Evolutionary conservation across 2,888 invertebrate genomes (phyloP).

Genomic region (Didymodactylos carnosus): DNA sequence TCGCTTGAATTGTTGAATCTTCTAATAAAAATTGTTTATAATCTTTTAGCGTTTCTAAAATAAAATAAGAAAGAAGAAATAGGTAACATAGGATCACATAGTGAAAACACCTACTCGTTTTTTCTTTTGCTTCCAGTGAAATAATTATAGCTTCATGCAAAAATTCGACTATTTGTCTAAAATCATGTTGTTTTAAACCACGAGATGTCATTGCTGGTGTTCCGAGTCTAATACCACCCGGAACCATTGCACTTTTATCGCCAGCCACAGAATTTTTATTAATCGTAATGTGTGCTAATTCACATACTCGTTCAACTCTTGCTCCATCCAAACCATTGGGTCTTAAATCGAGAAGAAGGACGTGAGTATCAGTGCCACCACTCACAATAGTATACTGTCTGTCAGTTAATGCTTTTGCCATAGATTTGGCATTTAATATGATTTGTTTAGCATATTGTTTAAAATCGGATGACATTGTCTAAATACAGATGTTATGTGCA

Average conservation of each 20-base stretch:
- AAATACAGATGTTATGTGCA: too few relatives aligned
- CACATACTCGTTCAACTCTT: slow-evolving; percentile 63
- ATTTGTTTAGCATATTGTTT: slow-evolving; percentile 17
- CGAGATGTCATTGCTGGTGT: slow-evolving; percentile 39
- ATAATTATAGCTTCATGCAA: slow-evolving; percentile 36
- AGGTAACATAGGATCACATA: too few relatives aligned
- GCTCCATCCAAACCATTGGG: slow-evolving; percentile 57
- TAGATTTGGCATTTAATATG: slow-evolving; percentile 26
- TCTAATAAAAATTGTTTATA: slow-evolving; percentile 22
- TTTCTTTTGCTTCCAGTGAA: slow-evolving; percentile 27
- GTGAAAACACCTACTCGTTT: too few relatives aligned
- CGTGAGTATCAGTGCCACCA: slow-evolving; percentile 75
- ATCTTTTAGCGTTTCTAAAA: slow-evolving; percentile 24
- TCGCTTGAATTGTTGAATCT: slow-evolving; percentile 18
- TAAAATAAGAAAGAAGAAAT: too few relatives aligned
- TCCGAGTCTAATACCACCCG: slow-evolving; percentile 46
- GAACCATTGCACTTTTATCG: slow-evolving; percentile 81
- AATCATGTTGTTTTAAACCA: slow-evolving; percentile 36
- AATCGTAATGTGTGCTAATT: slow-evolving; percentile 71
- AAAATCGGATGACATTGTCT: background rate
- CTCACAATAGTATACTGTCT: slow-evolving; percentile 29
- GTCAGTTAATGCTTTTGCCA: slow-evolving; percentile 25
- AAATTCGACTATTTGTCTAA: slow-evolving; percentile 31
- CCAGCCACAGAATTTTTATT: slow-evolving; percentile 89
- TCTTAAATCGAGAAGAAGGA: slow-evolving; percentile 66